phyloP scores from a whole-genome alignment of 37 sponge, comb jelly and placozoan genomes.

The Haliclona indistincta region DNA sequence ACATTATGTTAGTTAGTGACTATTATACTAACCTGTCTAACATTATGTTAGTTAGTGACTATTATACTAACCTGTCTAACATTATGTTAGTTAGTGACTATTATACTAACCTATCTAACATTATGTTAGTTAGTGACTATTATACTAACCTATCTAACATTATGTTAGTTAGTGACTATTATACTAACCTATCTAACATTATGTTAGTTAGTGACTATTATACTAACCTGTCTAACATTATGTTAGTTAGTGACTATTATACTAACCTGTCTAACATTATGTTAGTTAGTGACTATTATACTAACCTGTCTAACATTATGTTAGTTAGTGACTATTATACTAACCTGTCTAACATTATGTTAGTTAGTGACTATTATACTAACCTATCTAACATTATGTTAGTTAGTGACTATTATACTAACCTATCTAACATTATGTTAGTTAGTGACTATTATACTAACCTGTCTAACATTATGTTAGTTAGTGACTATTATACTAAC shows the following conservation, averaged over 20 bases:
- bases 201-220: neutral
- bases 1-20: neutral
- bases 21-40: neutral
- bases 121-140: neutral
- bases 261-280: neutral
- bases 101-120: no score
- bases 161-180: neutral
- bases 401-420: neutral
- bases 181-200: neutral
- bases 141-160: neutral
- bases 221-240: no score
- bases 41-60: neutral
- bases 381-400: neutral
- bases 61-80: neutral
- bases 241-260: neutral
- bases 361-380: neutral
- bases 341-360: no score
- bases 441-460: neutral
- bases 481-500: neutral
- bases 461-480: neutral
- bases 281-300: neutral
- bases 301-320: neutral
- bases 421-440: neutral
- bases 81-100: neutral
- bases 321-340: neutral